Conservation (phyloP, 2,113 vertebrate species). For the Psophia crepitans region DNA sequence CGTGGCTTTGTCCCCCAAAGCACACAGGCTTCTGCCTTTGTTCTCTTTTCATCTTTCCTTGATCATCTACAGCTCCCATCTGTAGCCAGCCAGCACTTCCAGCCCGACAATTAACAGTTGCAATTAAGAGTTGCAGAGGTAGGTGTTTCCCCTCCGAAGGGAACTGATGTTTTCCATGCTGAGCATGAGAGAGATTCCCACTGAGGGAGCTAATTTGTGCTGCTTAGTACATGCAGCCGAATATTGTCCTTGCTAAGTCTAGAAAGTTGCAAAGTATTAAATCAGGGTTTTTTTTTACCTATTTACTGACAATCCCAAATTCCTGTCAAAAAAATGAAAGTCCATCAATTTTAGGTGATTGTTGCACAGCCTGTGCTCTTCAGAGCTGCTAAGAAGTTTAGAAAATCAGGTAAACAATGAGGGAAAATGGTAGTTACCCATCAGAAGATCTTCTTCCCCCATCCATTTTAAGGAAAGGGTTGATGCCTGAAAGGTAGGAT, state of each 20-base stretch:
- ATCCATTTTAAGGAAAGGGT: neutral
- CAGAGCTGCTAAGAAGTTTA: neutral
- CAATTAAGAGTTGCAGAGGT: conserved; percentile 44
- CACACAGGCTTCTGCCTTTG: neutral
- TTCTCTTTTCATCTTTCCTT: neutral
- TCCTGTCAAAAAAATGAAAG: neutral
- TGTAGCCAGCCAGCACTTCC: neutral
- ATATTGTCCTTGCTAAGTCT: neutral
- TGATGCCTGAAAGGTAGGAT: neutral
- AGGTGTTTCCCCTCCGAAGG: conserved; percentile 29
- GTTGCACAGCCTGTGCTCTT: neutral
- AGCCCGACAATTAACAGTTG: neutral
- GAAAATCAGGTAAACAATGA: neutral
- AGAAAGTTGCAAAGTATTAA: neutral
- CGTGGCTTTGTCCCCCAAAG: neutral
- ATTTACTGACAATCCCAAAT: neutral
- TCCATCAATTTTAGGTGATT: neutral
- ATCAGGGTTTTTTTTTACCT: neutral
- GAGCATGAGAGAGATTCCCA: conserved; percentile 6
- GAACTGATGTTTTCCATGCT: conserved; percentile 7
- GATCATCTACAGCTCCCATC: neutral
- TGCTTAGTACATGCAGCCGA: neutral
- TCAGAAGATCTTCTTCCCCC: neutral
- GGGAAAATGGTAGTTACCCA: neutral
- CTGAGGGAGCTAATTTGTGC: conserved; percentile 22